phyloP scores from a whole-genome alignment of 1,140 invertebrate species.

The Dendroctonus ponderosae region DNA sequence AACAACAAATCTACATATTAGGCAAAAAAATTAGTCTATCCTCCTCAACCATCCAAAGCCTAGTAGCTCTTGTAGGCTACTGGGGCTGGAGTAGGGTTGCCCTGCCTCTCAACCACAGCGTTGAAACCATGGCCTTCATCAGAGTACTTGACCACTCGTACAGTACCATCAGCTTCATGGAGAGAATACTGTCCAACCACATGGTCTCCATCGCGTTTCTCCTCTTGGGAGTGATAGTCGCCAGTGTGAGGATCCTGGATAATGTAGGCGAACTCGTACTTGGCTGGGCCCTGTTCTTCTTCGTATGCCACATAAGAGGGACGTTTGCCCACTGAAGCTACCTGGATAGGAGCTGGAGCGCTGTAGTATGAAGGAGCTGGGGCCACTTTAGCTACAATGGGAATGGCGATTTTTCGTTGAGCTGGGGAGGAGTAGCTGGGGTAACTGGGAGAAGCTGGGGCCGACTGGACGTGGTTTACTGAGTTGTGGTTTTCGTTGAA shows the following conservation, averaged over 20 bases:
- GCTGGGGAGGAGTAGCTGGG: constrained; percentile 36
- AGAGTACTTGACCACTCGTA: constrained; percentile 65
- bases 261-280: constrained; percentile 57
- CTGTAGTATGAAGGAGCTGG: constrained; percentile 20
- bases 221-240: constrained; percentile 58
- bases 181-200: constrained; percentile 48
- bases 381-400: constrained; percentile 41
- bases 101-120: constrained; percentile 56
- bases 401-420: constrained; percentile 29
- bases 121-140: constrained; percentile 69
- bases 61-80: constrained; percentile 4
- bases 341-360: constrained; percentile 18
- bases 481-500: constrained; percentile 37
- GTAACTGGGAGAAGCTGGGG: constrained; percentile 12
- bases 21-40: too few relatives aligned
- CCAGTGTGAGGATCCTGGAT: constrained; percentile 58
- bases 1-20: too few relatives aligned
- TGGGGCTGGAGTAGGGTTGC: constrained; percentile 11
- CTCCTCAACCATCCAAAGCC: too few relatives aligned
- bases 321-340: neutral
- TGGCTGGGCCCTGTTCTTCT: constrained; percentile 45
- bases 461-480: constrained; percentile 51
- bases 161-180: constrained; percentile 57
- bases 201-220: constrained; percentile 43
- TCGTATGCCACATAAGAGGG: constrained; percentile 30